phyloP scores from a whole-genome alignment of 2,888 invertebrate genomes.

The Drosophila picticornis region DNA sequence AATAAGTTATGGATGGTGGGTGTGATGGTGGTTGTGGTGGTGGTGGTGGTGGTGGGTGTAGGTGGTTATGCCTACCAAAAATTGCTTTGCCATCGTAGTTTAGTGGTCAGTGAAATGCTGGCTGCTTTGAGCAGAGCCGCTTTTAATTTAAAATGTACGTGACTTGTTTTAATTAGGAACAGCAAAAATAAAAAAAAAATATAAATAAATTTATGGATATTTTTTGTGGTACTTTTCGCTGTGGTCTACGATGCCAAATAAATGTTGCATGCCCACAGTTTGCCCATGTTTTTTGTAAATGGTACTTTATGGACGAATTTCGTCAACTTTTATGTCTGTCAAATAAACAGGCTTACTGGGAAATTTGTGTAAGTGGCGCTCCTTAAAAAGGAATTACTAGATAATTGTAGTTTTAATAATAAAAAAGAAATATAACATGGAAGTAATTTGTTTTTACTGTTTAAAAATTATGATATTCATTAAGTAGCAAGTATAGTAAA shows the following conservation, averaged over 20 bases:
- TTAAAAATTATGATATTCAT: background rate
- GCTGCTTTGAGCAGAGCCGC: slow-evolving; percentile 49
- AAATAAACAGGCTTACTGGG: slow-evolving; percentile 5
- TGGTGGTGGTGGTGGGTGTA: too few relatives aligned
- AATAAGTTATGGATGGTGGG: background rate
- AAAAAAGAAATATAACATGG: background rate
- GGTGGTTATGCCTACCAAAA: background rate
- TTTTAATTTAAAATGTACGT: slow-evolving; percentile 78
- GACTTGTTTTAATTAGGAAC: slow-evolving; percentile 75
- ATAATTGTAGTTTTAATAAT: background rate
- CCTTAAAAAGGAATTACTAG: background rate
- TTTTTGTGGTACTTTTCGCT: slow-evolving; percentile 9
- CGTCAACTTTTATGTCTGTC: slow-evolving; percentile 23
- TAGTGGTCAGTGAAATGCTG: slow-evolving; percentile 65
- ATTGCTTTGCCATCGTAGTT: slow-evolving; percentile 38
- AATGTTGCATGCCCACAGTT: slow-evolving; percentile 38
- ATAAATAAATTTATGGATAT: slow-evolving; percentile 52
- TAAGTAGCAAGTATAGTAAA: background rate
- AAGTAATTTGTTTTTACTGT: background rate
- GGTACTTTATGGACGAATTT: background rate
- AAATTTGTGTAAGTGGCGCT: background rate
- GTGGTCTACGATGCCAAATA: slow-evolving; percentile 23
- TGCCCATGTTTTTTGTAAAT: background rate
- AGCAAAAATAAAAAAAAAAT: background rate
- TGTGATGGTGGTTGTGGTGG: background rate